phyloP scores from a whole-genome alignment of 1,140 invertebrate species.

The Tetramorium alpestre region DNA sequence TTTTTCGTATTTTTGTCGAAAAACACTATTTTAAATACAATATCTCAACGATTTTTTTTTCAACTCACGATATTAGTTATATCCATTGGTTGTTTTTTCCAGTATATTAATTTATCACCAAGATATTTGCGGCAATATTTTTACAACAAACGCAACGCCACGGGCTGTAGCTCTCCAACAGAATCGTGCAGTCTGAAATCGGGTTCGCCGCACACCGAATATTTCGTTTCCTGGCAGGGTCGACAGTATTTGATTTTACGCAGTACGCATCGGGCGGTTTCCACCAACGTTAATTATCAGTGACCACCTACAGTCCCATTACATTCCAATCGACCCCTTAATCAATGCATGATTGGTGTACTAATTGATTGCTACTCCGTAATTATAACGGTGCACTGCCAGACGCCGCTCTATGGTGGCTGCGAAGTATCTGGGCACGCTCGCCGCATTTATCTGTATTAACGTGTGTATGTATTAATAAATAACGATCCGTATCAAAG shows the following conservation, averaged over 20 bases:
- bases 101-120: neutral
- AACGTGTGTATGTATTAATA: neutral
- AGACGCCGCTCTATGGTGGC: constrained; percentile 81
- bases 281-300: constrained; percentile 85
- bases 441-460: constrained; percentile 37
- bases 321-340: constrained; percentile 86
- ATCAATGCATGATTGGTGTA: constrained; percentile 86
- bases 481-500: constrained; percentile 3
- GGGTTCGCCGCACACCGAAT: constrained; percentile 74
- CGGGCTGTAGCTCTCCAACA: neutral
- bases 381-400: constrained; percentile 86
- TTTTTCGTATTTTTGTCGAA: neutral
- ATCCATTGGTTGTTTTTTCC: neutral
- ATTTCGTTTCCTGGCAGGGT: constrained; percentile 83
- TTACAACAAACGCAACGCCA: neutral
- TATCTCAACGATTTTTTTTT: neutral
- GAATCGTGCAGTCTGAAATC: constrained; percentile 48
- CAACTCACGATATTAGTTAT: neutral
- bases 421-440: constrained; percentile 77
- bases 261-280: constrained; percentile 82
- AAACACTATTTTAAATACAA: neutral
- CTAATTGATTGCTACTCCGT: constrained; percentile 86
- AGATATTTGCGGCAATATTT: neutral
- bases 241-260: constrained; percentile 84
- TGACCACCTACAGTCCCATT: constrained; percentile 85